Percentiles rank a stretch among this genome's conserved stretches.
These are phyloP conservation scores for Anticlea derivata DNA, from an alignment of 2,888 invertebrate species.

Conservation along the genomic window DNA sequence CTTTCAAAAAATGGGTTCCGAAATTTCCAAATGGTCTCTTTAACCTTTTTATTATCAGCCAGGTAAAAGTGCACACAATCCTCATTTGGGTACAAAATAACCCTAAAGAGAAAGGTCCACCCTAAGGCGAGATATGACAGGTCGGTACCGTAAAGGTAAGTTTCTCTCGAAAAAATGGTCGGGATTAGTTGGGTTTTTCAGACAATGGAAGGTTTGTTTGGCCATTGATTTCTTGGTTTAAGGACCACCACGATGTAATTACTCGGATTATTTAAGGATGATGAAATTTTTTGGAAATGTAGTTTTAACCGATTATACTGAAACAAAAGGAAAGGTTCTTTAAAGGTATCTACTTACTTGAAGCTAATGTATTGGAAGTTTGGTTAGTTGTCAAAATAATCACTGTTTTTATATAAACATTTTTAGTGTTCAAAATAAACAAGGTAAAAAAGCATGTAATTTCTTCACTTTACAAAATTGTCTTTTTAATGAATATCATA, in stretches of 20 bases:
- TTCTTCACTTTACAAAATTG: no score
- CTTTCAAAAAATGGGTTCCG: not conserved
- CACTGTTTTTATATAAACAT: no score
- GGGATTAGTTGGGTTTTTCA: constrained; percentile 40
- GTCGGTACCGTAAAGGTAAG: constrained; percentile 29
- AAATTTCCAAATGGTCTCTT: not conserved
- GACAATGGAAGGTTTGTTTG: constrained; percentile 48
- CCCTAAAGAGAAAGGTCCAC: constrained; percentile 29
- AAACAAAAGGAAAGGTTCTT: no score
- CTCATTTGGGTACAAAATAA: constrained; percentile 15
- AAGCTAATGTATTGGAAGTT: no score
- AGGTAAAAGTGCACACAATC: constrained; percentile 30
- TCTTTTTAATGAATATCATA: no score
- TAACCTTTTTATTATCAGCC: constrained; percentile 16
- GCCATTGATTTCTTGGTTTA: constrained; percentile 36
- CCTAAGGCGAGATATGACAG: constrained; percentile 22
- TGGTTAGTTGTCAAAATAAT: no score
- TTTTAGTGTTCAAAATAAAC: no score
- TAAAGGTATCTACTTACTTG: no score
- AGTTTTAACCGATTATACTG: no score
- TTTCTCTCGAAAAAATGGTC: constrained; percentile 23
- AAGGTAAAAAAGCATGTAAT: no score
- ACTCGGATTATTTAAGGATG: constrained; percentile 24
- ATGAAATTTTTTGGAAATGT: constrained; percentile 9
- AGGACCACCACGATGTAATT: constrained; percentile 41